Evolutionary conservation across 2,888 invertebrate species (phyloP), one percentile per base, ranked within the genome.

Genomic region (Iselma pallidipennis): DNA sequence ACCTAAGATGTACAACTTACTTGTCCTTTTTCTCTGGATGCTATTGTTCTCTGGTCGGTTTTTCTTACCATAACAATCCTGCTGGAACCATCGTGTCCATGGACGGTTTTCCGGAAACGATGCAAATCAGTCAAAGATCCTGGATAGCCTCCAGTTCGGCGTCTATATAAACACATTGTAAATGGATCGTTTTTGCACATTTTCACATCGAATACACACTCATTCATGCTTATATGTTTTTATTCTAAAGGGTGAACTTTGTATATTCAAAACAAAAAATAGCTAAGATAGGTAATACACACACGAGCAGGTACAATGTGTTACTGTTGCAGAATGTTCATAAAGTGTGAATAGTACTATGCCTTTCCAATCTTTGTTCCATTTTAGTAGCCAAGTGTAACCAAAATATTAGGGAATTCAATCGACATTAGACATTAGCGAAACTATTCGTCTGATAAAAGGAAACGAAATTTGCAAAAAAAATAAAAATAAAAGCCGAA

Each of bases 61-160:
- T 88, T 88, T 68, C 88, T 83, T 55, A 88, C 88, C 88, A 88
- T 88, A 68, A 88, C 87, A 71, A 88, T 87, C 76, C 88, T 81
- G 71, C 87, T 86, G 69, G 85, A 81, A 29, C 83, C 83, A 73
- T 83, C 83, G 71, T 84, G 83, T 29, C 82, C 81, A 65, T 82
- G 82, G 6, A 77, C 76, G 6, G 79, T 80, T 68, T 79, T 80
- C 63, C 80, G 71, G 68, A 79, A 81, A 23, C 81, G 66, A 64
- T 81, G 79, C 49, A 82, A 71, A 62, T 81, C 80, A 48, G 79
- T 80, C 21, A 81, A 68, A 29, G 80, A 80, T 4, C 77, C 78
- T 14, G 81, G 81, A 67, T 76, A 81, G 9, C 45, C 45, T 45
- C 73, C 74, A 14, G 80, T 73, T 67, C 74, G 78, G 61, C 76